A percentile compares a stretch with the other conserved stretches of the same genome.
phyloP scores from a whole-genome alignment of 2,888 invertebrate species.

The Lepidonotus clava region DNA sequence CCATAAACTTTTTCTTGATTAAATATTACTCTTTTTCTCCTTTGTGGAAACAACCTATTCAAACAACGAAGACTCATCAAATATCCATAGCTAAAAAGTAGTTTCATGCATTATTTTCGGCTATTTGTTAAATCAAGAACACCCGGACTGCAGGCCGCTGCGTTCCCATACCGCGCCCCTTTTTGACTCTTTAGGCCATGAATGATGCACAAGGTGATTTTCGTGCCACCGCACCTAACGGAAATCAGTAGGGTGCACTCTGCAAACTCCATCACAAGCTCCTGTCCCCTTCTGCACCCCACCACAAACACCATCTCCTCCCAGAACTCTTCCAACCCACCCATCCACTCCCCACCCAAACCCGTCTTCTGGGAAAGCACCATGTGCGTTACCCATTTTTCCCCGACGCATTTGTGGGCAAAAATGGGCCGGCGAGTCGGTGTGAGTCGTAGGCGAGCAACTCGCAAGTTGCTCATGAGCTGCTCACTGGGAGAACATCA shows the following conservation, averaged over 20 bases:
- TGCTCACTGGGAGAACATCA: background rate
- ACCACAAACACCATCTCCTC: background rate
- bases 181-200: background rate
- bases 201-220: background rate
- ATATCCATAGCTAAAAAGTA: too few relatives aligned
- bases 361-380: background rate
- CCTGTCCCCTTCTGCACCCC: background rate
- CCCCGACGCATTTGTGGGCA: background rate
- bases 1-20: too few relatives aligned
- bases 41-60: too few relatives aligned
- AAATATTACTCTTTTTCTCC: too few relatives aligned
- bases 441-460: background rate
- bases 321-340: too few relatives aligned
- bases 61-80: too few relatives aligned
- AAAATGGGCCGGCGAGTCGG: background rate
- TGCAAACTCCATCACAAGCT: background rate
- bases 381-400: background rate
- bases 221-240: background rate
- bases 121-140: too few relatives aligned
- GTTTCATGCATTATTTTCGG: too few relatives aligned
- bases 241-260: background rate
- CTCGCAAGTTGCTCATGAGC: background rate
- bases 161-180: too few relatives aligned
- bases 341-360: background rate
- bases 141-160: too few relatives aligned